phyloP scores from a whole-genome alignment of 2,113 vertebrate species.

The Cygnus atratus region DNA sequence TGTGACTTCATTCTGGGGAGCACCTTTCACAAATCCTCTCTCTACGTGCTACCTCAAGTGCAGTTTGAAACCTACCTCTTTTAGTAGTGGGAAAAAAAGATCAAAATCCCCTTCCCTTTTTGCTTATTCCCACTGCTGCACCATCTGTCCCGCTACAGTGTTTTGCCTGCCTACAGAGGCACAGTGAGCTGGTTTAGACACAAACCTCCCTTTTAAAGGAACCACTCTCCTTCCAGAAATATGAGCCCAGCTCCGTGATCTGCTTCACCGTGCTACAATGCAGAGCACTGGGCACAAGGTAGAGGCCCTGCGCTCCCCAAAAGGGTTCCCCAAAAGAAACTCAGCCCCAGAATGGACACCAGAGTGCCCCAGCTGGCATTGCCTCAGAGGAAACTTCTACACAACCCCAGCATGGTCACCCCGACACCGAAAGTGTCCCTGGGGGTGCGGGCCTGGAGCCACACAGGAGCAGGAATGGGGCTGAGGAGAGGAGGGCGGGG shows the following conservation, averaged over 20 bases:
- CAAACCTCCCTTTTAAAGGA: rapidly evolving
- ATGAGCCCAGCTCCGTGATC: not conserved
- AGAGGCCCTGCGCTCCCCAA: no score
- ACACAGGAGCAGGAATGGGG: no score
- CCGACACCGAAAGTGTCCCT: rapidly evolving
- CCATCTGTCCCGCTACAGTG: rapidly evolving
- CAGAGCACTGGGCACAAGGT: not conserved
- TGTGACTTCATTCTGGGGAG: not conserved
- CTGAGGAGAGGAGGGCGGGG: not conserved
- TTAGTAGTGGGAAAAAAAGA: not conserved
- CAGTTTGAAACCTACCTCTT: not conserved
- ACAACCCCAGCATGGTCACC: rapidly evolving
- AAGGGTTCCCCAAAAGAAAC: no score
- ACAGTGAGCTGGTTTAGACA: rapidly evolving
- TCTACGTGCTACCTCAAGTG: rapidly evolving
- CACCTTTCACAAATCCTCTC: not conserved
- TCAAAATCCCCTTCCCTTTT: not conserved
- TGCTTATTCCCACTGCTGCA: not conserved
- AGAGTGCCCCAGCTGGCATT: not conserved
- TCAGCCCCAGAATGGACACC: rapidly evolving
- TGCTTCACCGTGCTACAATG: rapidly evolving
- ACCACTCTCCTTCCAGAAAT: no score
- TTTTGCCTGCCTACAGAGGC: no score
- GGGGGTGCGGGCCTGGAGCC: rapidly evolving
- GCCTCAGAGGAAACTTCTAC: not conserved